Evolutionary conservation across 2,113 vertebrate species (phyloP), one percentile per base, ranked within the genome.

Genomic region (Columba janthina): DNA sequence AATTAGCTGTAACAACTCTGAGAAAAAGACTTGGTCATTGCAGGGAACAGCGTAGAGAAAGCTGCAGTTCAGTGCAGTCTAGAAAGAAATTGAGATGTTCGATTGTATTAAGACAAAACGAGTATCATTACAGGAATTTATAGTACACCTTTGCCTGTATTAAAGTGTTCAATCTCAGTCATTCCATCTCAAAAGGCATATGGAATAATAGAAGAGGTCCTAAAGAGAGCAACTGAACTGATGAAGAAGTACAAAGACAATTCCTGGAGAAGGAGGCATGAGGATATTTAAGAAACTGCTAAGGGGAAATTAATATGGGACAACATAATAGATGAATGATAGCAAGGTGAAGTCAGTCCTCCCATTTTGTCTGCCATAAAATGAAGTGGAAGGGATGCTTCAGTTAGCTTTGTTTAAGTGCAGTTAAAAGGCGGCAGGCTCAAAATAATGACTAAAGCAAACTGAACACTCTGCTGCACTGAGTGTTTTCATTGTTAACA

Each of bases 1-100:
- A 94, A 97, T 95, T 96, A 97, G 85, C 95, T 95, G 66, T 93
- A 97, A 96, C 92, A 90, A 95, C 84, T 87, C 75, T 0, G 1
- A 91, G 78, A 81, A 90, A 91, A 89, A 93, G 66, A 84, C 87
- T 94, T 88, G 85, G 81, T 77, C 86, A 73, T 81, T 91, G 71
- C 56, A 91, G 72, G 61, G 90, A 96, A 48, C 72, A 74, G 89
- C 64, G 50, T 5, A 66, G 93, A 77, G 90, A 94, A 78, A 66
- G 88, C 67, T 85, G 70, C 54, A 57, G 70, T 93, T 94, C 58
- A 67, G 54, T 79, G 86, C 80, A 65, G 88, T 87, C 73, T 34
- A 50, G 57, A 87, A 93, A 93, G 88, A 94, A 96, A 96, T 95
- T 89, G 96, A 94, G 85, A 86, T 93, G 74, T 79, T 92, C 77